Conservation (phyloP, 2,113 vertebrate genomes). For the Rhea pennata region DNA sequence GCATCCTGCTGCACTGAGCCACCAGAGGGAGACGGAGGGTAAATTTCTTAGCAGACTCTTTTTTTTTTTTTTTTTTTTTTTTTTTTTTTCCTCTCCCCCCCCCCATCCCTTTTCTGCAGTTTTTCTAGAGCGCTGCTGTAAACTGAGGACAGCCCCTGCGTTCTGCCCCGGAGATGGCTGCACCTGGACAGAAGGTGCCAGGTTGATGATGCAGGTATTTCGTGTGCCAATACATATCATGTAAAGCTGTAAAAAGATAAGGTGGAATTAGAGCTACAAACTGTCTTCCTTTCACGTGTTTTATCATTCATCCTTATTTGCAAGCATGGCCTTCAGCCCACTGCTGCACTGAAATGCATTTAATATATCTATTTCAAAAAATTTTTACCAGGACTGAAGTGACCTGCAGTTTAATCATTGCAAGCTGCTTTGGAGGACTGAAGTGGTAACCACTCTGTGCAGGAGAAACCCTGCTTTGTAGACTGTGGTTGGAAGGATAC, state of each 20-base stretch:
- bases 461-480: not conserved
- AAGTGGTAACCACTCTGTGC: not conserved
- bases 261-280: not conserved
- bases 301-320: not conserved
- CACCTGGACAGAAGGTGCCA: not conserved
- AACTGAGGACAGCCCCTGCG: not conserved
- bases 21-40: not conserved
- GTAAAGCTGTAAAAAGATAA: not conserved
- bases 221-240: fast-evolving
- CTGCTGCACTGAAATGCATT: not conserved
- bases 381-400: not conserved
- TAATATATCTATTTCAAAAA: not conserved
- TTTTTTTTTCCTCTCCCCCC: no score
- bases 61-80: not conserved
- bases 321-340: not conserved
- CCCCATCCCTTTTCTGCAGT: not conserved
- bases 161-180: not conserved
- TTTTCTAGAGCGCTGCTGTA: not conserved
- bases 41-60: not conserved
- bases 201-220: not conserved
- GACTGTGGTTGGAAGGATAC: not conserved
- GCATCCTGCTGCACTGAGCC: not conserved
- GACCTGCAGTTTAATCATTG: not conserved
- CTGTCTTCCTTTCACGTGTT: not conserved
- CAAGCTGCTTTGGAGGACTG: not conserved